phyloP scores from a whole-genome alignment of 2,888 invertebrate genomes.

The Carterocephalus palaemon region DNA sequence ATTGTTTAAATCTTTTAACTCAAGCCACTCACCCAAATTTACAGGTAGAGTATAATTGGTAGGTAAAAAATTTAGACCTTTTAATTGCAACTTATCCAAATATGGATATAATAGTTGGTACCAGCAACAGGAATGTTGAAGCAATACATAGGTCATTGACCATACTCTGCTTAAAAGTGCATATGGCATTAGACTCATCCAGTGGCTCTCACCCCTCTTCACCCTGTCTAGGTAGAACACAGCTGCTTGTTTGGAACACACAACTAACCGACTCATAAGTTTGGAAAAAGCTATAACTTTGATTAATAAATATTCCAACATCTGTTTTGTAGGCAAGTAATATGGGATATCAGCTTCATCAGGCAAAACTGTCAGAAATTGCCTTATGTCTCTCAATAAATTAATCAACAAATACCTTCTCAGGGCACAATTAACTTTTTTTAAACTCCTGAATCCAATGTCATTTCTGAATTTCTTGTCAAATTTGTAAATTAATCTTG shows the following conservation, averaged over 20 bases:
- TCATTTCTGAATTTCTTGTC: constrained; percentile 79
- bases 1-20: constrained; percentile 65
- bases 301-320: constrained; percentile 77
- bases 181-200: constrained; percentile 77
- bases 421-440: constrained; percentile 73
- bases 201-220: constrained; percentile 75
- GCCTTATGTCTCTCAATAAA: constrained; percentile 63
- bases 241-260: constrained; percentile 68
- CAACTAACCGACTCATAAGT: constrained; percentile 71
- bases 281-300: constrained; percentile 77
- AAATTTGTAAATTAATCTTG: constrained; percentile 78
- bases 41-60: constrained; percentile 59
- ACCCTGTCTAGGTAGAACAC: constrained; percentile 74
- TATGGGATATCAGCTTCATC: constrained; percentile 39
- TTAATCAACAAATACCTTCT: constrained; percentile 70
- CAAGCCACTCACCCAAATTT: constrained; percentile 70
- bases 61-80: constrained; percentile 74
- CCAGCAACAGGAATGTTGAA: constrained; percentile 72
- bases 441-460: constrained; percentile 76
- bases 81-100: constrained; percentile 52
- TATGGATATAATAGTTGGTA: constrained; percentile 66
- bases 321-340: constrained; percentile 78
- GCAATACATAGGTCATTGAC: constrained; percentile 66
- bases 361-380: constrained; percentile 52
- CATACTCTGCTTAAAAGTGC: constrained; percentile 76